Percentiles rank a stretch among this genome's conserved stretches.
phyloP scores from a whole-genome alignment of 2,888 invertebrate genomes.

The Chymomyza procnemis region DNA sequence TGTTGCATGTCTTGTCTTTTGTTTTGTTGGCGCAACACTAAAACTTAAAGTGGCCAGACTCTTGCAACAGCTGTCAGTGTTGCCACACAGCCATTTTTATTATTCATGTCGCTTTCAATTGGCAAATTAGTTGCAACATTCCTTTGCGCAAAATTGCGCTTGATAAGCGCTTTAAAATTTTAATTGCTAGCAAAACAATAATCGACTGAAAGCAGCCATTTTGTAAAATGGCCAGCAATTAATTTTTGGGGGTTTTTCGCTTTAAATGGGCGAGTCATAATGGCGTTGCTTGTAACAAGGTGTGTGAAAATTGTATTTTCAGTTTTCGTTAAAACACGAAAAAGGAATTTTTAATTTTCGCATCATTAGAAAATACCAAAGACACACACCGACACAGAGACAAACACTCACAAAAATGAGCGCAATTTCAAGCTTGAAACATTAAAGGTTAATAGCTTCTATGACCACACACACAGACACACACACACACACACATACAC shows the following conservation, averaged over 20 bases:
- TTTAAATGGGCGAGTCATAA: not conserved
- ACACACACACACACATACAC: not conserved
- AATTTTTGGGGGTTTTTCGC: constrained; percentile 34
- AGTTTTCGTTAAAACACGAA: constrained; percentile 31
- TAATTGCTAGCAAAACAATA: constrained; percentile 59
- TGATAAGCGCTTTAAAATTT: constrained; percentile 54
- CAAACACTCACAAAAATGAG: constrained; percentile 11
- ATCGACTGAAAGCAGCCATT: constrained; percentile 27
- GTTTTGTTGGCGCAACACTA: constrained; percentile 6
- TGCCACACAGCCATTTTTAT: constrained; percentile 41
- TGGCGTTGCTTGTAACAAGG: not conserved
- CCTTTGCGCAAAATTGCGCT: constrained; percentile 56
- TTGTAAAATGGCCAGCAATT: constrained; percentile 39
- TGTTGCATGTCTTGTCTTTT: constrained; percentile 9
- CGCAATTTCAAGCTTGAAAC: constrained; percentile 35
- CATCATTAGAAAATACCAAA: constrained; percentile 49
- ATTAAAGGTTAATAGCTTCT: constrained; percentile 57
- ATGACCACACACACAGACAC: not conserved
- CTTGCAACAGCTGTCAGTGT: not conserved
- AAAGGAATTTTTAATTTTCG: constrained; percentile 66
- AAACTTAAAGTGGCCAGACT: not conserved
- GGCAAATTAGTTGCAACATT: constrained; percentile 62
- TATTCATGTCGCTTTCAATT: constrained; percentile 66
- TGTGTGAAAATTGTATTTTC: constrained; percentile 46
- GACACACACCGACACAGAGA: constrained; percentile 2